Conservation (phyloP, 2,888 invertebrate species). For the Stenichneumon culpator region DNA sequence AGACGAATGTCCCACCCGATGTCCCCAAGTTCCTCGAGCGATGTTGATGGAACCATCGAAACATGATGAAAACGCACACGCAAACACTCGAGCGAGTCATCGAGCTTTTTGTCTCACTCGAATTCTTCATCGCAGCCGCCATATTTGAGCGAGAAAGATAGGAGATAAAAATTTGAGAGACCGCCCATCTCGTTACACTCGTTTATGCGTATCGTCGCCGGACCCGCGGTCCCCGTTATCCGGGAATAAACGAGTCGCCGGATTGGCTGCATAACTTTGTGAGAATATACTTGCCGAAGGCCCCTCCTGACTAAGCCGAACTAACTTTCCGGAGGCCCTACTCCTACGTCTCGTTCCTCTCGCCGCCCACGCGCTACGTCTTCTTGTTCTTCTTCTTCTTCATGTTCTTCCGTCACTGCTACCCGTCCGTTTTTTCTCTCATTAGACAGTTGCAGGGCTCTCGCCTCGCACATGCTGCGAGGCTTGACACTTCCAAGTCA, state of each 20-base stretch:
- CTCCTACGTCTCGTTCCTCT: conserved; percentile 71
- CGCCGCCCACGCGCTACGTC: conserved; percentile 50
- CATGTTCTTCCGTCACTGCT: conserved; percentile 2
- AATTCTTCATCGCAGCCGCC: conserved; percentile 37
- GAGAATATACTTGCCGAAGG: conserved; percentile 51
- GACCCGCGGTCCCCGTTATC: conserved; percentile 42
- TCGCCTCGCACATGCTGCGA: background rate
- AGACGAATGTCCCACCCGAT: background rate
- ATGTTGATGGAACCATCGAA: background rate
- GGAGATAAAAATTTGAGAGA: conserved; percentile 52
- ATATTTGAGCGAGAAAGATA: conserved; percentile 39
- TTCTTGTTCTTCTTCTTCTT: conserved; percentile 17
- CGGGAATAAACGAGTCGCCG: conserved; percentile 50
- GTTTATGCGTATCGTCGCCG: conserved; percentile 16
- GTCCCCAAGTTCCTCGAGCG: background rate
- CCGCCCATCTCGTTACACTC: conserved; percentile 60
- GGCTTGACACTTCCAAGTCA: conserved; percentile 48
- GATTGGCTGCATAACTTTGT: conserved; percentile 63
- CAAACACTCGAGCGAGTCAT: background rate
- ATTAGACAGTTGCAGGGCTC: conserved; percentile 15
- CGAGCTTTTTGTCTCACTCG: conserved; percentile 16
- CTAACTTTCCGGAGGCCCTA: conserved; percentile 70
- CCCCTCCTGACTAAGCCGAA: conserved; percentile 58
- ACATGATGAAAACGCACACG: background rate
- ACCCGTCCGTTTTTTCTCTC: conserved; percentile 28